Base-by-base conservation (phyloP, 37 sponge, comb jelly and placozoan genomes). In the Chondrosia reniformis region DNA sequence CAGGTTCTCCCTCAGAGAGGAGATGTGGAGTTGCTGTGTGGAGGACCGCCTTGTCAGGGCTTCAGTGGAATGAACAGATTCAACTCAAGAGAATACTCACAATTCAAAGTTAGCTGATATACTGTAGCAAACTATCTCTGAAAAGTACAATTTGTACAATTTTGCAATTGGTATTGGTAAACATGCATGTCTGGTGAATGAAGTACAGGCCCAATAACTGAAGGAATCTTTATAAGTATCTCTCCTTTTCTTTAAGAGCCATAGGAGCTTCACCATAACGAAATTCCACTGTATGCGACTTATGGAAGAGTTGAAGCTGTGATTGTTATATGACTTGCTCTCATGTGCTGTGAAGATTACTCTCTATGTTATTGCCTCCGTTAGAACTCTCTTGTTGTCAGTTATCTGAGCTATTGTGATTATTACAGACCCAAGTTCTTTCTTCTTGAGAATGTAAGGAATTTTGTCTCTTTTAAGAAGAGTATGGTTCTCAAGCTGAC, bases 21-120 rank as follows among this genome's bases (percentile, higher is more conserved):
- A 19, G 92, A 95, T 17, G 92, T 95, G 32, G 96, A 95, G 63
- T 36, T 95, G 63, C 79, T 95, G 30, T 95, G 96, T 82, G 96
- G 96, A 17, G 96, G 96, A 0, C 96, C 96, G 15, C 96, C 96
- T 19, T 95, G 96, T 44, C 96, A 95, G 67, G 96, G 96, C 9
- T 95, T 95, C 85, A 86, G 87, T 82, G 96, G 96, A 5, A 95
- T 95, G 96, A 95, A 95, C 77, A 63, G 96, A 4, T 95, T 95
- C 84, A 95, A 95, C 80, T 92, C 92, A 7, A 36, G 96, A 21
- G 92, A 91, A 54, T 95, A 95, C 59, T 92, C 93, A 0, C 89
- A 85, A 74, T 95, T 95, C 79, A 95, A 95, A 81, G 87, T 86
- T n/a, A n/a, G n/a, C n/a, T n/a, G n/a, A n/a, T n/a, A n/a, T n/a